These are phyloP conservation scores for Rhinolophus sinicus DNA, from an alignment of 2,113 vertebrate genomes.

Conservation along the genomic window DNA sequence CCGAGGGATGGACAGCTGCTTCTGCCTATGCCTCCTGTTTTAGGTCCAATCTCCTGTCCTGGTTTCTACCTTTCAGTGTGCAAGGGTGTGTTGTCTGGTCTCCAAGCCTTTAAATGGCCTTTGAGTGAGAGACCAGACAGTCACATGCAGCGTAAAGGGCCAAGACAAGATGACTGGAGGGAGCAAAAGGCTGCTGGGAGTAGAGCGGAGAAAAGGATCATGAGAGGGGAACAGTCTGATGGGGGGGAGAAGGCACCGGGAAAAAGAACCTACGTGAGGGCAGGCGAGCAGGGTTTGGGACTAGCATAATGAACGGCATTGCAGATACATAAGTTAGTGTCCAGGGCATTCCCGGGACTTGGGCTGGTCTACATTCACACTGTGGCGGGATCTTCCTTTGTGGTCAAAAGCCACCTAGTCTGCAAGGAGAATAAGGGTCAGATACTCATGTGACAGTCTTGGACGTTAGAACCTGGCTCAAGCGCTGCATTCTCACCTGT, in stretches of 20 bases:
- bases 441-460: neutral
- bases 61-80: neutral
- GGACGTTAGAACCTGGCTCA: neutral
- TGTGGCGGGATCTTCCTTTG: neutral
- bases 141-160: neutral
- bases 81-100: neutral
- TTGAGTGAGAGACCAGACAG: neutral
- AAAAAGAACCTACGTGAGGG: neutral
- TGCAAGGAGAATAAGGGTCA: neutral
- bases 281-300: neutral
- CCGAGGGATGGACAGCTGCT: neutral
- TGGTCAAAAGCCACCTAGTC: neutral
- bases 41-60: neutral
- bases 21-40: neutral
- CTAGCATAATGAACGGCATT: neutral
- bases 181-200: neutral
- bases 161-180: neutral
- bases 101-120: neutral
- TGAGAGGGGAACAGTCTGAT: neutral
- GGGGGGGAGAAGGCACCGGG: neutral
- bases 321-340: neutral
- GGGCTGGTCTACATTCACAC: neutral
- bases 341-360: neutral
- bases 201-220: neutral
- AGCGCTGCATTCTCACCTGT: constrained; percentile 87